phyloP scores from a whole-genome alignment of 2,797 vertebrate genomes.

The Chelon auratus region DNA sequence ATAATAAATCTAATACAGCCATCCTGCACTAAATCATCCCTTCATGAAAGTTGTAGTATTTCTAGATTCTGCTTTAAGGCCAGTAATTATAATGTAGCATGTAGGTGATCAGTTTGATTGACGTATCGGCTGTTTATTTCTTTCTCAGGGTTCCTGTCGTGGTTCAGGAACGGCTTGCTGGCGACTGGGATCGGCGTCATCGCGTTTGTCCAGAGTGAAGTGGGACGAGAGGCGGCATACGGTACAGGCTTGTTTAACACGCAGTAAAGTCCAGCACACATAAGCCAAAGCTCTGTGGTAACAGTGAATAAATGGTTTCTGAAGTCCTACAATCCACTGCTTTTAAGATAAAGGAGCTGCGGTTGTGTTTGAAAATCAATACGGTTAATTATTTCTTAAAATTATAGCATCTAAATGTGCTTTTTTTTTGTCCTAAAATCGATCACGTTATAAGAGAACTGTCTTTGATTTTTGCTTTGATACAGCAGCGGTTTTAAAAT shows the following conservation, averaged over 20 bases:
- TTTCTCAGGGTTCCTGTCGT: slow-evolving; percentile 89
- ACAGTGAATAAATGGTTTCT: background rate
- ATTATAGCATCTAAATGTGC: background rate
- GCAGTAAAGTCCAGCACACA: background rate
- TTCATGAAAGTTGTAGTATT: too few species aligned
- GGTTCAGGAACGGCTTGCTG: slow-evolving; percentile 93
- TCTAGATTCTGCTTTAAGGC: background rate
- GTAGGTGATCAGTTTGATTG: background rate
- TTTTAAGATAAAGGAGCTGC: slow-evolving; percentile 4
- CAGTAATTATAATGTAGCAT: background rate
- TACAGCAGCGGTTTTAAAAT: slow-evolving; percentile 20
- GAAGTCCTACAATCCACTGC: background rate
- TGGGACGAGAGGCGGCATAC: slow-evolving; percentile 90
- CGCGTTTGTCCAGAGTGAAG: slow-evolving; percentile 90
- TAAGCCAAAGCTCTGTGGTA: background rate
- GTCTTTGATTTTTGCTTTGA: slow-evolving; percentile 24
- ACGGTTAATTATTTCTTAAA: background rate
- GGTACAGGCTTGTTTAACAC: slow-evolving; percentile 72
- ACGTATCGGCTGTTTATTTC: slow-evolving; percentile 7
- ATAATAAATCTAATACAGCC: too few species aligned
- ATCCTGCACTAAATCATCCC: too few species aligned
- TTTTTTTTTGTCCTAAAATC: slow-evolving; percentile 25
- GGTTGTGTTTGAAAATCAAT: slow-evolving; percentile 19
- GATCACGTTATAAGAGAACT: slow-evolving; percentile 11
- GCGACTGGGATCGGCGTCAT: slow-evolving; percentile 91